Evolutionary conservation across 1,140 invertebrate genomes (phyloP).

Genomic region (Oreohelix idahoensis): DNA sequence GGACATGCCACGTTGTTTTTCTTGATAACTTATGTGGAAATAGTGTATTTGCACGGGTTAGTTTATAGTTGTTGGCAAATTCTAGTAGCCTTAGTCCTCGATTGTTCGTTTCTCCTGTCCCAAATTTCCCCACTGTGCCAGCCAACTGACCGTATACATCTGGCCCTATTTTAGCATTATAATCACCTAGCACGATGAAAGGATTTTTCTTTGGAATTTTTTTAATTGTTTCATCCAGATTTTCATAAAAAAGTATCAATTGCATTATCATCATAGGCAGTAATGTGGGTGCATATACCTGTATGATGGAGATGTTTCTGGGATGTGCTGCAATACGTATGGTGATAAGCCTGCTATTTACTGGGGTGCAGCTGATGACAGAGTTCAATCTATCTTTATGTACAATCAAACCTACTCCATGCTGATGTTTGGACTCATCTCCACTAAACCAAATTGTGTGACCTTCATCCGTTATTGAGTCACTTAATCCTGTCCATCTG

Average conservation of each 20-base stretch:
- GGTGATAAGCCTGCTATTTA: neutral
- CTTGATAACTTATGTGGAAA: neutral
- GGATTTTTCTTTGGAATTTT: neutral
- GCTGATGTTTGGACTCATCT: neutral
- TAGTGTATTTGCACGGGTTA: neutral
- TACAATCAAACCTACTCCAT: neutral
- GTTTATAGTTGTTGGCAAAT: neutral
- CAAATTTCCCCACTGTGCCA: neutral
- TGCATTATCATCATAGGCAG: neutral
- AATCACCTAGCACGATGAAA: neutral
- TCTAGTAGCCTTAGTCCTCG: neutral
- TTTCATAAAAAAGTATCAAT: neutral
- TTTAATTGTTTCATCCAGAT: neutral
- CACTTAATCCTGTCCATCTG: neutral
- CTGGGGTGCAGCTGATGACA: neutral
- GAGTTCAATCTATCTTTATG: neutral
- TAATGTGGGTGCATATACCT: neutral
- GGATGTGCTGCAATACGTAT: neutral
- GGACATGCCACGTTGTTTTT: neutral
- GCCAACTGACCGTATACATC: neutral
- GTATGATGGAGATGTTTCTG: neutral
- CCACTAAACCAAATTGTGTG: neutral
- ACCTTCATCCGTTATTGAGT: neutral
- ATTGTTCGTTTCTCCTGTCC: neutral
- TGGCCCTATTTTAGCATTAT: neutral